phyloP scores from a whole-genome alignment of 2,113 vertebrate species.

The Phyllostomus hastatus region DNA sequence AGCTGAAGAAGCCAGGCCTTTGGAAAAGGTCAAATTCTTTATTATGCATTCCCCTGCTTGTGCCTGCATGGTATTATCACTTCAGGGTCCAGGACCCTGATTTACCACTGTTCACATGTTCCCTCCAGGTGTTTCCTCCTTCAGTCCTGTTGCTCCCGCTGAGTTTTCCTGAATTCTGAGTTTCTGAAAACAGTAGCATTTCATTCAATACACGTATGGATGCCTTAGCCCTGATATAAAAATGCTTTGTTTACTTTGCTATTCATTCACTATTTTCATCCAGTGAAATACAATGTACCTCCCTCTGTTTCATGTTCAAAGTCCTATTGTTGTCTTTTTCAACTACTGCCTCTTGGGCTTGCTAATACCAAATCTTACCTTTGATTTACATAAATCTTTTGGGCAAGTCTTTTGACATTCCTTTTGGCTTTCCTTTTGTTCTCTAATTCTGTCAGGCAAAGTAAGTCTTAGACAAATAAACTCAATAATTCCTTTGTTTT shows the following conservation, averaged over 20 bases:
- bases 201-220: background rate
- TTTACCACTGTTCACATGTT: background rate
- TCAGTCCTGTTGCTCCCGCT: background rate
- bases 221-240: background rate
- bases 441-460: slow-evolving; percentile 10
- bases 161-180: background rate
- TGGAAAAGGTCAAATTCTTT: background rate
- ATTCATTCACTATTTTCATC: background rate
- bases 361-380: background rate
- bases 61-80: background rate
- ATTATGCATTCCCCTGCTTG: background rate
- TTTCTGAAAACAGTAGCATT: background rate
- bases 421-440: slow-evolving; percentile 21
- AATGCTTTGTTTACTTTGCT: background rate
- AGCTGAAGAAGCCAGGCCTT: background rate
- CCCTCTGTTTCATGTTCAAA: background rate
- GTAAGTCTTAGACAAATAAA: background rate
- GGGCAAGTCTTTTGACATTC: background rate
- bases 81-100: background rate
- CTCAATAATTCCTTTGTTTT: slow-evolving; percentile 1
- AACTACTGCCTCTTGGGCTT: background rate
- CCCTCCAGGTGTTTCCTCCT: background rate
- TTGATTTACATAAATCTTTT: slow-evolving; percentile 1
- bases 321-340: background rate
- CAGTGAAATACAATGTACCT: background rate